Evolutionary conservation across 2,797 vertebrate species (phyloP), one percentile per base, ranked within the genome.

Genomic region (Emys orbicularis): DNA sequence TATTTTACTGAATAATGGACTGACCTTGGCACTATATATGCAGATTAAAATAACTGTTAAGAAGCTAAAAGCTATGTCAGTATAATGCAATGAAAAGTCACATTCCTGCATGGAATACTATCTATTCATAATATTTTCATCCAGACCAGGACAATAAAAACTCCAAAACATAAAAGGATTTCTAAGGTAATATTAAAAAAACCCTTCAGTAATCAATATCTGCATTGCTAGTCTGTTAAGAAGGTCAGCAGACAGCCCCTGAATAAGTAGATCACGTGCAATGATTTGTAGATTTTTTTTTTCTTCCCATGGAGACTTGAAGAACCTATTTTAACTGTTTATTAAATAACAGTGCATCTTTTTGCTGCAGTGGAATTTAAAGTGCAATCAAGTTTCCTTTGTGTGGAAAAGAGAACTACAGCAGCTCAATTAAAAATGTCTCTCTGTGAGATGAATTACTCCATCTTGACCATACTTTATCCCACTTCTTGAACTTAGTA

Each of bases 321-420:
- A 96, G 72, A 37, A 96, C 56, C 96, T 92, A 87, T 76, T 95
- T 93, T 92, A 97, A 93, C 27, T 81, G 97, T 97, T 97, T 92
- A 93, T 93, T 97, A 95, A 97, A 96, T 95, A 85, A 86, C 77
- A 90, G 87, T 83, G 13, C 80, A 96, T 96, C 77, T 95, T 96
- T 93, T 86, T 83, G 9, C 49, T 87, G 25, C 61, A 87, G 44
- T 92, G 82, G 87, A 98, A 96, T 96, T 94, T 92, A 90, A 97
- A 97, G 85, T 56, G 23, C 74, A 95, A 94, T 97, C 59, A 93
- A 87, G 56, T 84, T 59, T 93, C 85, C 72, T 91, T 89, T 89
- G 72, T 84, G 50, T 41, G 47, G 85, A 77, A 72, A 92, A 91
- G n/a, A 83, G 49, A 47, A 92, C 59, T 10, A 59, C 5, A 93